Conservation (phyloP, 2,888 invertebrate species). For the Hypomecis atomaria region DNA sequence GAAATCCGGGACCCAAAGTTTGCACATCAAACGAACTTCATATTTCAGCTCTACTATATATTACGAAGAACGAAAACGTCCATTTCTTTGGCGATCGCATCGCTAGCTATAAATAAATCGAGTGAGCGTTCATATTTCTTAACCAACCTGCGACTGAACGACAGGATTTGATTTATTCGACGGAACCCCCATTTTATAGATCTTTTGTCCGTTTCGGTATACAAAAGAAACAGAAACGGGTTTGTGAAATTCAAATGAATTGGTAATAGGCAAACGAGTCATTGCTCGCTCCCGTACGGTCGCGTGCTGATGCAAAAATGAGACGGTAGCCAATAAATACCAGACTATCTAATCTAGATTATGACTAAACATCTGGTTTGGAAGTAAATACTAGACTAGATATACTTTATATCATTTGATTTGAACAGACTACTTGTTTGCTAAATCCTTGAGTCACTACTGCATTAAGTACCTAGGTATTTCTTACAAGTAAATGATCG, state of each 20-base stretch:
- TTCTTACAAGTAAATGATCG: no score
- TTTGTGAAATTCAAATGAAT: constrained; percentile 36
- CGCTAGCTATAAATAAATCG: constrained; percentile 60
- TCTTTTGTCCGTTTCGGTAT: constrained; percentile 38
- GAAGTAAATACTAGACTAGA: no score
- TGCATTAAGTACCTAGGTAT: no score
- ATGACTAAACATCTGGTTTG: no score
- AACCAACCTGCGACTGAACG: constrained; percentile 63
- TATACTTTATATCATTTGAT: no score
- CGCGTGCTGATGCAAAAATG: constrained; percentile 14
- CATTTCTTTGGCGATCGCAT: constrained; percentile 52
- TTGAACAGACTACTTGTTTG: no score
- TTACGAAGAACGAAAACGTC: constrained; percentile 42
- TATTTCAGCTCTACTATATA: constrained; percentile 30
- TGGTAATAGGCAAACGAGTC: constrained; percentile 25
- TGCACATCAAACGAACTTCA: background rate
- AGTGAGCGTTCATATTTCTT: constrained; percentile 62
- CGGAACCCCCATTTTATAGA: constrained; percentile 52
- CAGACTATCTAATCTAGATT: background rate
- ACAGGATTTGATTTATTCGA: constrained; percentile 65
- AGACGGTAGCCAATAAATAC: constrained; percentile 5
- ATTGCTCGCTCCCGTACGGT: constrained; percentile 14
- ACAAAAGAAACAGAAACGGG: constrained; percentile 29
- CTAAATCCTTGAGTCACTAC: no score
- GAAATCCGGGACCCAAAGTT: no score